Evolutionary conservation across 2,113 vertebrate genomes (phyloP), one percentile per base, ranked within the genome.

Genomic region (Ovis canadensis): DNA sequence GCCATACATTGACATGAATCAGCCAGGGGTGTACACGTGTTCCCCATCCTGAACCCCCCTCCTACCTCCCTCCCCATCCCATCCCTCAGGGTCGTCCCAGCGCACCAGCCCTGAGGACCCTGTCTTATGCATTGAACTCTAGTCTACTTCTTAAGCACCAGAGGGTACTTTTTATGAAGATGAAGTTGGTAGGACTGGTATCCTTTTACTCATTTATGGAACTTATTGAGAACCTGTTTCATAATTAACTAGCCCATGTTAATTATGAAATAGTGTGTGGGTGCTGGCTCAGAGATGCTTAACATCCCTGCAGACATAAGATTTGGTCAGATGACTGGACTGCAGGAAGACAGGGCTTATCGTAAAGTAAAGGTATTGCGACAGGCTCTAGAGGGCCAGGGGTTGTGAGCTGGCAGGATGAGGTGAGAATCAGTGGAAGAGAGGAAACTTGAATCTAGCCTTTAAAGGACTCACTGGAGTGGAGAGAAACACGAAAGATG

Each of bases 341-440:
- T 21, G 4, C 6, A 14, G 4, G 59, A 27, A 23, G n/a, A 12
- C 1, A 7, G 14, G n/a, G 17, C 43, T 59, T 4, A 2, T 6
- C 2, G 36, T 40, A 19, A 21, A 12, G 33, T 2, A 15, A 12
- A 54, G 48, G 7, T 13, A 43, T 55, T 0, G 0, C 4, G 16
- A 40, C 85, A 40, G 55, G 43, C 21, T 29, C 15, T 55, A 45
- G n/a, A 23, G 50, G 67, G 52, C 31, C 27, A 48, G 15, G 36
- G 21, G n/a, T 2, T 16, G 17, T 23, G 40, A 60, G 14, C 71
- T 54, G 40, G 93, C 8, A 10, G 21, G 27, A 50, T 48, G 7
- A 16, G 36, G 62, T 43, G 13, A 80, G 57, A 50, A 6, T 21
- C 27, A 1, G 0, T 1, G 31, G 52, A 80, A 29, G 52, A 81